Conservation (phyloP, 2,113 vertebrate genomes). For the Pedionomus torquatus region DNA sequence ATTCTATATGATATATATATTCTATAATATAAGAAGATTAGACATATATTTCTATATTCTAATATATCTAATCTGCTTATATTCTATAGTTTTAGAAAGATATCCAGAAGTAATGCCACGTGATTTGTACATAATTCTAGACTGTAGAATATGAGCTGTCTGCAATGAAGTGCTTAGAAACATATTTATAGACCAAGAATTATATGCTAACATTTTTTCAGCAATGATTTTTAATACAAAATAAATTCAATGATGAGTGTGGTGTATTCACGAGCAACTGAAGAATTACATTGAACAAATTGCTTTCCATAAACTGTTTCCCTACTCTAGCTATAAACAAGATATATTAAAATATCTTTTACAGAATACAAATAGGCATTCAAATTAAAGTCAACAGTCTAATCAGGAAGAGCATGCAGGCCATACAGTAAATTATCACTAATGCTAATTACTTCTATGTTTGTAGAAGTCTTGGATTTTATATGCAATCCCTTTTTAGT, state of each 20-base stretch:
- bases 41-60: no score
- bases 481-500: neutral
- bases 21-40: no score
- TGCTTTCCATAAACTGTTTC: neutral
- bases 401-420: neutral
- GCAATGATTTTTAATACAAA: neutral
- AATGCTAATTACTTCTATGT: neutral
- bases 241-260: neutral
- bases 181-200: neutral
- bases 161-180: neutral
- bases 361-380: neutral
- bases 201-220: neutral
- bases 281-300: constrained; percentile 3
- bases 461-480: neutral
- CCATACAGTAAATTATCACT: neutral
- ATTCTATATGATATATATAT: no score
- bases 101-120: neutral
- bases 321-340: neutral
- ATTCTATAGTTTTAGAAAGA: no score
- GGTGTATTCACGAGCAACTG: neutral
- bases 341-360: neutral
- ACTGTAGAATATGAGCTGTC: neutral
- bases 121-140: neutral
- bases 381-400: neutral
- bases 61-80: no score